These are phyloP conservation scores for Sialis fuliginosa DNA, from an alignment of 2,888 invertebrate genomes.

Conservation along the genomic window DNA sequence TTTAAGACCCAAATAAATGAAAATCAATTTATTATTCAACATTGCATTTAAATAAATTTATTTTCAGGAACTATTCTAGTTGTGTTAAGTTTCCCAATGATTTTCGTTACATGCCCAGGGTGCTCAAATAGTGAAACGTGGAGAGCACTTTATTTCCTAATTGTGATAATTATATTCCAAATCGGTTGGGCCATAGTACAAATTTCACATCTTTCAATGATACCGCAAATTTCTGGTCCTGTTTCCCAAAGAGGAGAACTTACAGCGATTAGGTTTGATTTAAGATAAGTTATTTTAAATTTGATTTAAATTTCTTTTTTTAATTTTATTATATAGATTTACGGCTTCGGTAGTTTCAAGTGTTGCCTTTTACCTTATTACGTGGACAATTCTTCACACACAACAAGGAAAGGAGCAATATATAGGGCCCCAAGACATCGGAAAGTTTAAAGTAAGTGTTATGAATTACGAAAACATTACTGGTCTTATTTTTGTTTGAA, in stretches of 20 bases:
- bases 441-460: slow-evolving; percentile 45
- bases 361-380: slow-evolving; percentile 63
- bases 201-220: slow-evolving; percentile 82
- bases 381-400: slow-evolving; percentile 51
- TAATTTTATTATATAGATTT: slow-evolving; percentile 40
- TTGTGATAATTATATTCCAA: slow-evolving; percentile 60
- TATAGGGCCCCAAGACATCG: slow-evolving; percentile 47
- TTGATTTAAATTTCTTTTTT: background rate
- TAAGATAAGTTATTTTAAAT: slow-evolving; percentile 6
- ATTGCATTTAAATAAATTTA: background rate
- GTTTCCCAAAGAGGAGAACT: slow-evolving; percentile 55
- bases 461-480: background rate
- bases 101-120: slow-evolving; percentile 54
- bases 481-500: too few species aligned
- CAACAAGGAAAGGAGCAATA: slow-evolving; percentile 21
- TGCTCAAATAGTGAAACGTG: slow-evolving; percentile 28
- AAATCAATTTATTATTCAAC: too few species aligned
- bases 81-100: slow-evolving; percentile 55
- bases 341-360: slow-evolving; percentile 78
- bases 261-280: slow-evolving; percentile 54
- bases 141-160: slow-evolving; percentile 36
- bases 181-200: slow-evolving; percentile 90
- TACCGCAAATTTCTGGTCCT: slow-evolving; percentile 59
- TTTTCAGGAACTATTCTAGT: slow-evolving; percentile 45
- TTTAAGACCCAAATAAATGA: too few species aligned